Evolutionary conservation across 2,888 invertebrate species (phyloP).

Genomic region (Rhogogaster chlorosoma): DNA sequence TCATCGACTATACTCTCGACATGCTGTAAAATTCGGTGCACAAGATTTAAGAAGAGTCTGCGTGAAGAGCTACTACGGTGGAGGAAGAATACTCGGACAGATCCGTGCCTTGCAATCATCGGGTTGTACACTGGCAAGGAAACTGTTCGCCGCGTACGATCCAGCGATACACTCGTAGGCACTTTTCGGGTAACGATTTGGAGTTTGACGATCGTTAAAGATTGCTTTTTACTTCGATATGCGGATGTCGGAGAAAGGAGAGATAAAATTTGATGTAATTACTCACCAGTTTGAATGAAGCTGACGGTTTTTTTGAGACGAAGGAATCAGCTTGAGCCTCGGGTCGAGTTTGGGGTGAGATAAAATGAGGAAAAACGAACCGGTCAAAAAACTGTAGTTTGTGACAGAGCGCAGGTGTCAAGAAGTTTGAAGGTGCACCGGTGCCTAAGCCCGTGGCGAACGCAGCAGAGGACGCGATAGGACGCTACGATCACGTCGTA

Average conservation of each 20-base stretch:
- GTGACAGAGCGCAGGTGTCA: constrained; percentile 30
- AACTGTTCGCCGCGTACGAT: neutral
- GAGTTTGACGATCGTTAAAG: neutral
- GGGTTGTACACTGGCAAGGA: neutral
- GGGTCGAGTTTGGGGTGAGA: neutral
- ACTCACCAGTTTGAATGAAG: constrained; percentile 18
- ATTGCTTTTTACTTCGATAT: neutral
- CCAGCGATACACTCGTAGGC: neutral
- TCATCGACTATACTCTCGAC: neutral
- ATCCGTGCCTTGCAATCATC: neutral
- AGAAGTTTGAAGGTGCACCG: constrained; percentile 12
- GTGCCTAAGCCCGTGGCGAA: constrained; percentile 23
- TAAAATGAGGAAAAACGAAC: neutral
- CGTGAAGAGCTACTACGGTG: neutral
- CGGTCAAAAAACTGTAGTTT: constrained; percentile 8
- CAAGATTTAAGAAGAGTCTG: neutral
- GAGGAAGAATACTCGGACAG: neutral
- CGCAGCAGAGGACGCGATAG: constrained; percentile 47
- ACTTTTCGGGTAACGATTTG: neutral
- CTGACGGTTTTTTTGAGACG: neutral
- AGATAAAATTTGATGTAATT: neutral
- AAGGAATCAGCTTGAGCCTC: neutral
- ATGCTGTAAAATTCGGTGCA: neutral
- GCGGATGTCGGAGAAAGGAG: neutral
- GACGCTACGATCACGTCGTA: constrained; percentile 53